These are phyloP conservation scores for Dasysyrphus tricinctus DNA, from an alignment of 2,888 invertebrate genomes.

Conservation along the genomic window DNA sequence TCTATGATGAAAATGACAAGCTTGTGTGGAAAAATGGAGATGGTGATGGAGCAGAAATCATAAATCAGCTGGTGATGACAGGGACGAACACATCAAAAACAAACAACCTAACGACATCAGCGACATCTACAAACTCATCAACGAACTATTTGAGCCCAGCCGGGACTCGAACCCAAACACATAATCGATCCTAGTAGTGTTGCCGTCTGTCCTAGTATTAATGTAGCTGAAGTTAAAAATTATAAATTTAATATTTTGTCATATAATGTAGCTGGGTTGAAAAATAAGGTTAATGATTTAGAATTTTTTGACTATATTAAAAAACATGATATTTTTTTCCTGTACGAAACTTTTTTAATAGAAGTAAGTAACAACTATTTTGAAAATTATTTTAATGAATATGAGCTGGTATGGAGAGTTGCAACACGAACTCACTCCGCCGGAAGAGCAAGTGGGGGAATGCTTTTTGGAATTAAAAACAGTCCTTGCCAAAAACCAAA, in stretches of 20 bases:
- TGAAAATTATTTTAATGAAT: too few species aligned
- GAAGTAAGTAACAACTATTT: too few species aligned
- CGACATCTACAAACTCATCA: background rate
- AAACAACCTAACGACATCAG: background rate
- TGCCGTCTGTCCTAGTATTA: background rate
- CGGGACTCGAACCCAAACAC: background rate
- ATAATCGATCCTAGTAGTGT: background rate
- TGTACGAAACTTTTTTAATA: too few species aligned
- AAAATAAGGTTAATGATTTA: background rate
- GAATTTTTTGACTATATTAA: background rate
- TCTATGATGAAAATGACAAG: background rate
- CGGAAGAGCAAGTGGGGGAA: too few species aligned
- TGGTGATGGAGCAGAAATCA: too few species aligned
- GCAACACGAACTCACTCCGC: too few species aligned
- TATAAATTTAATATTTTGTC: background rate
- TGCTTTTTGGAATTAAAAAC: too few species aligned
- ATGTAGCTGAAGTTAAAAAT: constrained; percentile 1
- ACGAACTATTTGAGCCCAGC: background rate
- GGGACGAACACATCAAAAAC: background rate
- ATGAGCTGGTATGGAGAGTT: too few species aligned
- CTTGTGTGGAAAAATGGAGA: too few species aligned
- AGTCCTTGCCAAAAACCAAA: too few species aligned
- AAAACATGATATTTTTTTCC: background rate
- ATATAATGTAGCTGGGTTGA: background rate
- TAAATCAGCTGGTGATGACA: too few species aligned